Evolutionary conservation across 2,888 invertebrate species (phyloP), one percentile per base, ranked within the genome.

Genomic region (Ariolimax columbianus): DNA sequence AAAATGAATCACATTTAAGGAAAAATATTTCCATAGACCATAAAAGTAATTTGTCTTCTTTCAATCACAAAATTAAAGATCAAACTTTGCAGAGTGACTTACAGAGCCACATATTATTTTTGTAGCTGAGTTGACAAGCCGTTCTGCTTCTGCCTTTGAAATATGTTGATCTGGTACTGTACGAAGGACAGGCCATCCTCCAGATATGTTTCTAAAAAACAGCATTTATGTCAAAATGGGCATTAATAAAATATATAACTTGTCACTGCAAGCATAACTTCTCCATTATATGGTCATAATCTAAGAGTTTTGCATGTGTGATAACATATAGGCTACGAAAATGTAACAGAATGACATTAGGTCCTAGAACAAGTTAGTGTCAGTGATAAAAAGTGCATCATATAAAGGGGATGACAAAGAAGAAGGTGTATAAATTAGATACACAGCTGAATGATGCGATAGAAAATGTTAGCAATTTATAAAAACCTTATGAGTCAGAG

Each of bases 41-140:
- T 63, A 63, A 63, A 63, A 63, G n/a, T n/a, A n/a, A 63, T n/a
- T 55, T 33, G 11, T 66, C 30, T 66, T 66, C 30, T 33, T 33
- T 66, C 17, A 63, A 23, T 23, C n/a, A n/a, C 26, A 33, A 82
- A 19, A 30, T 51, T 19, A 36, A 40, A 40, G 36, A 23, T 68
- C 38, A 38, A 26, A 43, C 63, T 23, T 26, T 43, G n/a, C 23
- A 38, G 43, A 75, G 40, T 30, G 14, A 90, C 92, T 90, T 90
- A 93, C 93, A 17, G 92, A 91, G 38, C 92, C 92, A 70, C 91
- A 91, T 9, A 93, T 88, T 23, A 93, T 90, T 88, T 92, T 92
- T 55, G 92, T 90, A n/a, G 93, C 93, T 19, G 90, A 90, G 89
- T 92, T 92, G 66, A 93, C 91, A 23, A 93, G 89, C 79, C 93